These are phyloP conservation scores for Daktulosphaira vitifoliae DNA, from an alignment of 1,140 invertebrate species.

Conservation along the genomic window DNA sequence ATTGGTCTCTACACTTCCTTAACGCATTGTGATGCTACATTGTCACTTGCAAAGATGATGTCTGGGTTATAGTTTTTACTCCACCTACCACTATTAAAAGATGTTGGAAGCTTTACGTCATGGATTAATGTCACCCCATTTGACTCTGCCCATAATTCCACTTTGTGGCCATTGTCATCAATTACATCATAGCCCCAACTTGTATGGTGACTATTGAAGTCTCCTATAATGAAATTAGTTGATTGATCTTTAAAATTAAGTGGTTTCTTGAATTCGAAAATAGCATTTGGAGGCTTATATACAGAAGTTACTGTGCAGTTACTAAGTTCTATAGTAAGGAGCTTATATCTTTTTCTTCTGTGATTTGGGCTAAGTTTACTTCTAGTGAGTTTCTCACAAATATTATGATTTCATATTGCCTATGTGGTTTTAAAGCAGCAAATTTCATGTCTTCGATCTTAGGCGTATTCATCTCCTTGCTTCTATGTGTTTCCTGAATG, in stretches of 20 bases:
- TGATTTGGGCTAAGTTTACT: no score
- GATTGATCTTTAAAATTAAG: no score
- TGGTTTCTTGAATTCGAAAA: no score
- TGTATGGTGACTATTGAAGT: conserved; percentile 16
- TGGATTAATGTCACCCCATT: neutral
- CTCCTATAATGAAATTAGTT: conserved; percentile 1
- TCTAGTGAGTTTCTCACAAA: neutral
- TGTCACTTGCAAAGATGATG: conserved; percentile 11
- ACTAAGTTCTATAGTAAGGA: conserved; percentile 24
- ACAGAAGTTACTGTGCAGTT: conserved; percentile 16
- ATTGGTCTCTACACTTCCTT: neutral
- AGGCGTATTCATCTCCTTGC: no score
- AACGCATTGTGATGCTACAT: neutral
- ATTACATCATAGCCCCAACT: conserved; percentile 15
- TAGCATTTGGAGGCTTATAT: no score
- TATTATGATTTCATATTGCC: conserved; percentile 1
- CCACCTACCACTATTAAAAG: conserved; percentile 23
- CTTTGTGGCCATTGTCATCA: conserved; percentile 1
- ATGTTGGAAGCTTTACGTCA: conserved; percentile 10
- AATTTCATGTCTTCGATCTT: conserved; percentile 16
- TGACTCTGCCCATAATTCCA: conserved; percentile 17
- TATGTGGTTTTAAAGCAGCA: neutral
- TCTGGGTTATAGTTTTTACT: conserved; percentile 5
- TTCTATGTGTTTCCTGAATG: neutral
- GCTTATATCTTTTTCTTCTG: conserved; percentile 2